Conservation (phyloP, 2,113 vertebrate genomes). For the Macaca mulatta region DNA sequence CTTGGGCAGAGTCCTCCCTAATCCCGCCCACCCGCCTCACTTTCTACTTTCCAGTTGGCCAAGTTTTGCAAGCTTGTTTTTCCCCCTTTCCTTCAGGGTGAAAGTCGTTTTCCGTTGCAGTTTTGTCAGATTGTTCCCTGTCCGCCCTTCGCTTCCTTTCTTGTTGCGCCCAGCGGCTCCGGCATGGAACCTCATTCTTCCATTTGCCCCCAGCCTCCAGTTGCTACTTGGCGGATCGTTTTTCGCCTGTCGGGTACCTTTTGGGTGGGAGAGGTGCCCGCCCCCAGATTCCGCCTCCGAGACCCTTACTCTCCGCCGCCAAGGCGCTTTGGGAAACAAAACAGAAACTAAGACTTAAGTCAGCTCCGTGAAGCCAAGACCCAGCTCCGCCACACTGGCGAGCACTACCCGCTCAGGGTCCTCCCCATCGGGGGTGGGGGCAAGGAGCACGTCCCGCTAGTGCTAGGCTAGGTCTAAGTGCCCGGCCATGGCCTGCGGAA, state of each 20-base stretch:
- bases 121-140: fast-evolving
- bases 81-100: fast-evolving
- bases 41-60: fast-evolving
- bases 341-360: neutral
- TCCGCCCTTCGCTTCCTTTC: fast-evolving
- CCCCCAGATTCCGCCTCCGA: neutral
- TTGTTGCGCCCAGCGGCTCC: neutral
- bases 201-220: fast-evolving
- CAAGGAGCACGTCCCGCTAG: neutral
- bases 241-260: neutral
- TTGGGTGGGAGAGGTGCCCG: neutral
- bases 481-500: neutral
- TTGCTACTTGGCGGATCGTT: fast-evolving
- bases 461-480: fast-evolving
- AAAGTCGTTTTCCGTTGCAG: fast-evolving
- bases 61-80: fast-evolving
- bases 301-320: neutral
- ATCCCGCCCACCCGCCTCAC: fast-evolving
- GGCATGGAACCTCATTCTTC: no score
- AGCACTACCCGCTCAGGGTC: no score
- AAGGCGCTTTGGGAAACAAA: no score
- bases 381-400: neutral
- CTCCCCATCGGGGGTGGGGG: fast-evolving
- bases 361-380: neutral
- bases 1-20: neutral